A percentile compares a stretch with the other conserved stretches of the same genome.
phyloP scores from a whole-genome alignment of 1,140 invertebrate genomes.

The Habropoda laboriosa region DNA sequence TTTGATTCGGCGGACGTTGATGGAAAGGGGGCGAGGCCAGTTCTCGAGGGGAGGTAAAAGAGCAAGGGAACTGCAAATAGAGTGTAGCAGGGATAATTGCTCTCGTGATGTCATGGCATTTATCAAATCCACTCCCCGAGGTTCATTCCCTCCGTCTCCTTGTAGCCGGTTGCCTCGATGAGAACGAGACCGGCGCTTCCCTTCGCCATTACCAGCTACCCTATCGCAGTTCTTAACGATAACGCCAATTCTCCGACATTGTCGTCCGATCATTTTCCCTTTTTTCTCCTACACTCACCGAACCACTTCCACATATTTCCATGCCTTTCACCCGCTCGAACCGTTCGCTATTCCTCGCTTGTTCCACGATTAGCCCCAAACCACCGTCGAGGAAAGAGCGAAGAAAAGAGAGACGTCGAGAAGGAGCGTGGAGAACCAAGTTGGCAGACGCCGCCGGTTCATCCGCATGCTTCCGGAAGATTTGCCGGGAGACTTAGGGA shows the following conservation, averaged over 20 bases:
- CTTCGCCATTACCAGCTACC: conserved; percentile 33
- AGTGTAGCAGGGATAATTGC: conserved; percentile 66
- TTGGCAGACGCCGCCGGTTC: not conserved
- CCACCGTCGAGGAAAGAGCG: not conserved
- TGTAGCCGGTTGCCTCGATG: not conserved
- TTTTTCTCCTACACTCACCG: too few relatives aligned
- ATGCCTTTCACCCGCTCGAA: not conserved
- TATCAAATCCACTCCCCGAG: conserved; percentile 62
- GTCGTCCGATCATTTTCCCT: not conserved
- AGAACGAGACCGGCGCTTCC: conserved; percentile 29
- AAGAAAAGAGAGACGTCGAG: too few relatives aligned
- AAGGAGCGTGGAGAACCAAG: too few relatives aligned
- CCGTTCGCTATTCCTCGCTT: not conserved
- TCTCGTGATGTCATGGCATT: conserved; percentile 68
- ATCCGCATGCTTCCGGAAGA: conserved; percentile 4
- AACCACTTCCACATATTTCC: not conserved
- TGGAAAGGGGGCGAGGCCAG: conserved; percentile 16
- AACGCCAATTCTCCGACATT: conserved; percentile 19
- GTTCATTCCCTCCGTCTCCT: not conserved
- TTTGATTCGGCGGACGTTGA: conserved; percentile 43
- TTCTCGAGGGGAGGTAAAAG: conserved; percentile 34
- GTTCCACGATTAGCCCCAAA: conserved; percentile 8
- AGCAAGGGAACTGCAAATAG: conserved; percentile 62
- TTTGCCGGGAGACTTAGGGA: conserved; percentile 6
- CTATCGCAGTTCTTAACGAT: conserved; percentile 45